These are phyloP conservation scores for Hypomesus transpacificus DNA, from an alignment of 2,113 vertebrate species.

Conservation along the genomic window DNA sequence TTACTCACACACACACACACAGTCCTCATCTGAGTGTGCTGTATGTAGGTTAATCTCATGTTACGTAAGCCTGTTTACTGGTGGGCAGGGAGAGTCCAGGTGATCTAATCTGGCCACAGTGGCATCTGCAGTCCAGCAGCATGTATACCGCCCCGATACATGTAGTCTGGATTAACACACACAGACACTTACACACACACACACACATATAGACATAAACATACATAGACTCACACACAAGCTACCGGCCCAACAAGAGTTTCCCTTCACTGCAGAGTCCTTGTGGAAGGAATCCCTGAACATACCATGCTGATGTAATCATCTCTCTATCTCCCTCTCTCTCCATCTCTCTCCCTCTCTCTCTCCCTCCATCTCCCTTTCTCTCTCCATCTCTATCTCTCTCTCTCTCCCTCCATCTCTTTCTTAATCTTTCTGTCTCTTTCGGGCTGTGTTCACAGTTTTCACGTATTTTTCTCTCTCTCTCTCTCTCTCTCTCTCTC, in stretches of 20 bases:
- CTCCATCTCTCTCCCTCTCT: neutral
- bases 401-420: neutral
- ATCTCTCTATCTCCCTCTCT: neutral
- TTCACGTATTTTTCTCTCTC: no score
- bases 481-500: neutral
- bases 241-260: no score
- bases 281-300: neutral
- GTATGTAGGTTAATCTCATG: neutral
- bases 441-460: neutral
- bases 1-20: neutral
- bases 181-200: no score
- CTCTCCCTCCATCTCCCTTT: neutral
- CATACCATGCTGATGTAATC: conserved; percentile 1
- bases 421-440: neutral
- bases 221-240: no score
- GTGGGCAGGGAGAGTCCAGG: no score
- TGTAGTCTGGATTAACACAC: no score
- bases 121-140: neutral
- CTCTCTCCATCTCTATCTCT: neutral
- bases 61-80: no score
- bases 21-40: neutral
- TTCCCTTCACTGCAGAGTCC: no score
- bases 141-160: neutral
- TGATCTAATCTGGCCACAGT: no score
- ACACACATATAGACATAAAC: neutral